Percentiles rank a stretch among this genome's conserved stretches.
Conservation (phyloP, 1,140 invertebrate species). For the Euwallacea fornicatus region DNA sequence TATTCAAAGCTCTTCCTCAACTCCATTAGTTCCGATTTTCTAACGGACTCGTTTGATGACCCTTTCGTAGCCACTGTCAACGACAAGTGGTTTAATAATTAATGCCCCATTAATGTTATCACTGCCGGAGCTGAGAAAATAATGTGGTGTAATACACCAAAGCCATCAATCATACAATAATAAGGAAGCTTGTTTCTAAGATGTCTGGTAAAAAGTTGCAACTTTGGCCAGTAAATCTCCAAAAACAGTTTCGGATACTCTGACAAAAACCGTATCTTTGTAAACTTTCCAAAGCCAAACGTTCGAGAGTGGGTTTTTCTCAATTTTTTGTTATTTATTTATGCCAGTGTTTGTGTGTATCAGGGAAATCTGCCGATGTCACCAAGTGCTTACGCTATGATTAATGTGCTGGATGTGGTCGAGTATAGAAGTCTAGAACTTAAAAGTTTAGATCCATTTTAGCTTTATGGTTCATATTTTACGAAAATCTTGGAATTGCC, state of each 20-base stretch:
- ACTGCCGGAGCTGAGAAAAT: neutral
- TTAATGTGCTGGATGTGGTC: constrained; percentile 25
- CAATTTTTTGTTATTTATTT: constrained; percentile 29
- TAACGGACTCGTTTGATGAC: too few species aligned
- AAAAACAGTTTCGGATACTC: constrained; percentile 14
- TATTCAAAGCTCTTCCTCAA: too few species aligned
- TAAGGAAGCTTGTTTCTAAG: constrained; percentile 4
- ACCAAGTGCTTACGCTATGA: constrained; percentile 27
- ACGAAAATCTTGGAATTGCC: constrained; percentile 12
- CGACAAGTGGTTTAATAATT: too few species aligned
- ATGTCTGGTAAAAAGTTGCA: constrained; percentile 6
- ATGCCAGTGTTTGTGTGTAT: constrained; percentile 28
- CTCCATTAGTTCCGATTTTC: too few species aligned
- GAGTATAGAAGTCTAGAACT: constrained; percentile 26
- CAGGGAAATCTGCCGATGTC: constrained; percentile 32
- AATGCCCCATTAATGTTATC: too few species aligned
- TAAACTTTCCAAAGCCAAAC: constrained; percentile 17
- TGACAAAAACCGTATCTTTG: constrained; percentile 13
- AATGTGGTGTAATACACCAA: constrained; percentile 1
- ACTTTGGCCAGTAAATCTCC: constrained; percentile 10
- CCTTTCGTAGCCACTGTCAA: too few species aligned
- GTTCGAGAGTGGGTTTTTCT: constrained; percentile 7
- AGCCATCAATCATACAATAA: constrained; percentile 13
- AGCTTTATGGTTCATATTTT: constrained; percentile 22
- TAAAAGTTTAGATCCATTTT: constrained; percentile 26